phyloP scores from a whole-genome alignment of 2,888 invertebrate species.

The Thecocarcelia acutangulata region DNA sequence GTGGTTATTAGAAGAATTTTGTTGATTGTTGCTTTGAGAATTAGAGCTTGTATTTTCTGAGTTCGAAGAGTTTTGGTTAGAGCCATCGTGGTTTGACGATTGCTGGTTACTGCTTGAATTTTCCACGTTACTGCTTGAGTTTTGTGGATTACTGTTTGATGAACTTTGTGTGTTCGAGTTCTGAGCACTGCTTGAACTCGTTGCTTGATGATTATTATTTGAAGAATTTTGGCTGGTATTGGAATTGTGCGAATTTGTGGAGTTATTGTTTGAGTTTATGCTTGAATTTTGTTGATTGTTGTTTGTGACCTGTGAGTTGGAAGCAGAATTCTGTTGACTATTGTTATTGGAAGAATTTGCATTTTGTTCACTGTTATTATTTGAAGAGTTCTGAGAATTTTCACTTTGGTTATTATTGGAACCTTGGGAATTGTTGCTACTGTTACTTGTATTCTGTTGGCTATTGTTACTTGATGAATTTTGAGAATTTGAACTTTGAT shows the following conservation, averaged over 20 bases:
- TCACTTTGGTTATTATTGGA: constrained; percentile 46
- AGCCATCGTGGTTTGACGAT: neutral
- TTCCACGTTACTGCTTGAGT: constrained; percentile 32
- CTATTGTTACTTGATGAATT: constrained; percentile 56
- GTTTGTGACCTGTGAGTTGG: too few relatives aligned
- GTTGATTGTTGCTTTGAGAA: neutral
- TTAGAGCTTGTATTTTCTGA: neutral
- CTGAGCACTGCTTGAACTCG: too few relatives aligned
- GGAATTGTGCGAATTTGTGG: constrained; percentile 49
- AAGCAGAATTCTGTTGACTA: constrained; percentile 10
- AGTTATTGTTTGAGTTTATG: constrained; percentile 45
- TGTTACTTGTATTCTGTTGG: constrained; percentile 12
- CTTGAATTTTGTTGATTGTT: neutral
- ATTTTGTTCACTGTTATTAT: constrained; percentile 60
- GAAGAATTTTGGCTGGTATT: constrained; percentile 33
- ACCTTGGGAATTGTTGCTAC: constrained; percentile 41
- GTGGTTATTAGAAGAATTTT: constrained; percentile 53
- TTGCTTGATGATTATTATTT: constrained; percentile 31
- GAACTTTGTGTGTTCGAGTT: too few relatives aligned
- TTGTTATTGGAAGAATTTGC: constrained; percentile 28
- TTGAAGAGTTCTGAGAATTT: constrained; percentile 46
- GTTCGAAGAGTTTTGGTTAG: constrained; percentile 64
- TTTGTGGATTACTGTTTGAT: constrained; percentile 6
- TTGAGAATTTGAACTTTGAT: constrained; percentile 34
- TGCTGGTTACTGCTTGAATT: constrained; percentile 14